phyloP scores from a whole-genome alignment of 2,797 vertebrate species.

The Sebastes cheni region DNA sequence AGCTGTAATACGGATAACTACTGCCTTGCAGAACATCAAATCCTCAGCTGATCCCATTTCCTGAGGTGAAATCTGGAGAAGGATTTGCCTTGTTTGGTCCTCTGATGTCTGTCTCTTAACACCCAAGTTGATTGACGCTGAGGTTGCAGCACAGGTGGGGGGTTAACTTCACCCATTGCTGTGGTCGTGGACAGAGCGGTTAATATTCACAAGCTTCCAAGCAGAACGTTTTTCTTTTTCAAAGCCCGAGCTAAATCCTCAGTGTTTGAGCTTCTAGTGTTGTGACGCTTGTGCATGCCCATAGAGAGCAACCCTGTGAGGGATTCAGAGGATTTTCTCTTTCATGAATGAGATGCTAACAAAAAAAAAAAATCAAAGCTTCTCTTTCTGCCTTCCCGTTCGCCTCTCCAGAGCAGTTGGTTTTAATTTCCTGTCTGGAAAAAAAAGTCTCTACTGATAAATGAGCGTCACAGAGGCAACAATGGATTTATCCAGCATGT shows the following conservation, averaged over 20 bases:
- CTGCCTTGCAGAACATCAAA: slow-evolving; percentile 66
- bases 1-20: slow-evolving; percentile 68
- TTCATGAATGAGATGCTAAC: slow-evolving; percentile 56
- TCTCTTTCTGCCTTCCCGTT: slow-evolving; percentile 35
- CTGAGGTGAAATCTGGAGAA: slow-evolving; percentile 69
- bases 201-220: slow-evolving; percentile 26
- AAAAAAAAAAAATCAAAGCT: slow-evolving; percentile 46
- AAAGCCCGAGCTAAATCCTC: slow-evolving; percentile 33
- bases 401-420: slow-evolving; percentile 60
- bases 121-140: slow-evolving; percentile 49
- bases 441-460: slow-evolving; percentile 59
- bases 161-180: neutral
- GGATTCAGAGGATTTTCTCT: slow-evolving; percentile 53
- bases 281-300: slow-evolving; percentile 27
- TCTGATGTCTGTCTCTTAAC: slow-evolving; percentile 57
- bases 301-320: slow-evolving; percentile 30
- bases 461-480: slow-evolving; percentile 61
- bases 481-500: slow-evolving; percentile 61
- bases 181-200: slow-evolving; percentile 10
- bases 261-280: slow-evolving; percentile 35
- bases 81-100: slow-evolving; percentile 69
- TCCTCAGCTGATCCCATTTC: slow-evolving; percentile 72
- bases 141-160: neutral
- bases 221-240: neutral
- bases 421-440: slow-evolving; percentile 73